Percentiles rank a stretch among this genome's conserved stretches.
phyloP scores from a whole-genome alignment of 2,888 invertebrate genomes.

The Cosmorhoe ocellata region DNA sequence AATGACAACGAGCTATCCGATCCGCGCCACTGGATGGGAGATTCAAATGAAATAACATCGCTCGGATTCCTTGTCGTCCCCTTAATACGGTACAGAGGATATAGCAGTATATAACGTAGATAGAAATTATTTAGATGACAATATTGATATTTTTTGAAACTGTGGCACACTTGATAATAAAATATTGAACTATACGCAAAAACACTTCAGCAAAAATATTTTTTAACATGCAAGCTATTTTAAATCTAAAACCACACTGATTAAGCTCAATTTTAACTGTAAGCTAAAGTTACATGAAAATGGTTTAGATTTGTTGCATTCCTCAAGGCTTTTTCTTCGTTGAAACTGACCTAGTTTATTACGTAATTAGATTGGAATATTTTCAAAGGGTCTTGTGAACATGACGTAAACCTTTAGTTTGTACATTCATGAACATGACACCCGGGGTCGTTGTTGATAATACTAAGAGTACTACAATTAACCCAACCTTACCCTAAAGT shows the following conservation, averaged over 20 bases:
- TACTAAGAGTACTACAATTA: background rate
- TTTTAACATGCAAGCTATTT: too few relatives aligned
- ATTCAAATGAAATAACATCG: conserved; percentile 40
- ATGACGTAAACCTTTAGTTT: background rate
- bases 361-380: conserved; percentile 18
- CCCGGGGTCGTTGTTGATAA: background rate
- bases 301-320: background rate
- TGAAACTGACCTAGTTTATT: conserved; percentile 18
- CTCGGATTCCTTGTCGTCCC: conserved; percentile 28
- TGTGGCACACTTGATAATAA: too few relatives aligned
- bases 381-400: conserved; percentile 5
- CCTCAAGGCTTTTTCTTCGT: conserved; percentile 4
- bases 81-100: conserved; percentile 12
- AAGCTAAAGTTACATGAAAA: background rate
- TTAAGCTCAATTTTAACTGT: background rate
- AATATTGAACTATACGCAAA: too few relatives aligned
- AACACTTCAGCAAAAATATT: too few relatives aligned
- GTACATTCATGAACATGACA: background rate
- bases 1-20: conserved; percentile 31
- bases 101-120: background rate
- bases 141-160: too few relatives aligned
- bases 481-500: background rate
- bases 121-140: background rate
- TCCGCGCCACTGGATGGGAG: conserved; percentile 31
- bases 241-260: background rate